These are phyloP conservation scores for Zoanthus sociatus DNA, from an alignment of 92 coral and sea anemone genomes.

Conservation along the genomic window DNA sequence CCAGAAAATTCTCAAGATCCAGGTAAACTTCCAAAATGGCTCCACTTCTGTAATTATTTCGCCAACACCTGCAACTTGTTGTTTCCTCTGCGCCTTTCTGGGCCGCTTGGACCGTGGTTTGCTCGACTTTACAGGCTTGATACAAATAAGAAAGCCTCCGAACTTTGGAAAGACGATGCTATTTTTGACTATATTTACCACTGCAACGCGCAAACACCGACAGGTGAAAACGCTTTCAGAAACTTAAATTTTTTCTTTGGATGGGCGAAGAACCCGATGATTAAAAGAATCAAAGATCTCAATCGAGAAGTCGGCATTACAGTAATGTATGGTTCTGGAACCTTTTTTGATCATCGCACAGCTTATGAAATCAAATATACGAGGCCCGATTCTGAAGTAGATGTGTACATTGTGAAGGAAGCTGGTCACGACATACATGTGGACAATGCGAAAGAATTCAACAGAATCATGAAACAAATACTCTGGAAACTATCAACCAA, in stretches of 20 bases:
- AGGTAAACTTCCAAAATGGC: conserved; percentile 81
- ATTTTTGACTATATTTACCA: conserved; percentile 88
- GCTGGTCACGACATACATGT: conserved; percentile 93
- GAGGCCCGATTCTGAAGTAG: conserved; percentile 82
- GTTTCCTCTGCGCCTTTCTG: conserved; percentile 72
- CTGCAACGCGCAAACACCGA: conserved; percentile 88
- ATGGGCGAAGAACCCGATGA: conserved; percentile 95
- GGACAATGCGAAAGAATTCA: conserved; percentile 84
- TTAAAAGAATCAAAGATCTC: conserved; percentile 79
- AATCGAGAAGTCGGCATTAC: conserved; percentile 74
- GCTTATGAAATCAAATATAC: conserved; percentile 94
- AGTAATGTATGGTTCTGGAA: conserved; percentile 85
- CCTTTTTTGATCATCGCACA: conserved; percentile 94
- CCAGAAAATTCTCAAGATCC: conserved; percentile 69
- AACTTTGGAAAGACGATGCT: conserved; percentile 78
- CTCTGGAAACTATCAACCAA: conserved; percentile 32
- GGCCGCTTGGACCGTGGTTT: conserved; percentile 88
- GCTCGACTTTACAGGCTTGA: conserved; percentile 72
- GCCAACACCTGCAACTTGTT: conserved; percentile 76
- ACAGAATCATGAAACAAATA: conserved; percentile 68
- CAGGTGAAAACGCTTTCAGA: conserved; percentile 93
- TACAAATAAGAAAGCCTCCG: conserved; percentile 76
- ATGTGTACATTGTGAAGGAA: conserved; percentile 81
- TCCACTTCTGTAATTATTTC: conserved; percentile 74
- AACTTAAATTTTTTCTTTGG: conserved; percentile 82